Base-by-base conservation (phyloP, 2,797 vertebrate species). In the Rachycentron canadum region DNA sequence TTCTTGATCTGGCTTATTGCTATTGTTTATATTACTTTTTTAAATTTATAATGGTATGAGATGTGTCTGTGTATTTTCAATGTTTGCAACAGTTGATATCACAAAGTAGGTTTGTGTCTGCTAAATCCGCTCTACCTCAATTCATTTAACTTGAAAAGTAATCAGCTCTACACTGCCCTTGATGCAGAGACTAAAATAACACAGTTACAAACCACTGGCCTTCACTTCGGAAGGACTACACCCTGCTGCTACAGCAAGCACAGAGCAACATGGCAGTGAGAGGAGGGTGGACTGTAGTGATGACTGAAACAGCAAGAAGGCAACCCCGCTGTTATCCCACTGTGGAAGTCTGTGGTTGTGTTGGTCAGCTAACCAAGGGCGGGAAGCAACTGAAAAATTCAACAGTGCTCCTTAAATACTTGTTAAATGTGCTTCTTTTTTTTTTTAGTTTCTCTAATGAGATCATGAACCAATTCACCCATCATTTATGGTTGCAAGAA, bases 141-240 rank as follows among this genome's bases (percentile, higher is more conserved):
- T 49, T 56, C 30, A 38, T 69, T 86, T 82, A 34, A 64, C 26
- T 36, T 69, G 38, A 76, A 67, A 67, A 25, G 59, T 78, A 79
- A 77, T 72, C 50, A 77, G 83, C 78, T 79, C 70, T 76, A 74
- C 62, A 56, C 41, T 80, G 69, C 30, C 62, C 60, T 66, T 75
- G 36, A 76, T 38, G 79, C 78, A 49, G 41, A 64, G 65, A 76
- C 76, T 77, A 78, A 88, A 92, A 86, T 86, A 91, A 86, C 79
- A 77, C 79, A 77, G 61, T 60, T 60, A 73, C 17, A 81, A 81
- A 83, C 86, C 88, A 73, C 57, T 0, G 43, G 43, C 55, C 49
- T n/a, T 28, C 58, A 25, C 73, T 67, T 38, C 25, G 10, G 21
- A 36, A 14, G 58, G 78, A 70, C 85, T 65, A 82, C 91, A 82